phyloP scores from a whole-genome alignment of 2,797 vertebrate genomes.

The Yasuhikotakia modesta region DNA sequence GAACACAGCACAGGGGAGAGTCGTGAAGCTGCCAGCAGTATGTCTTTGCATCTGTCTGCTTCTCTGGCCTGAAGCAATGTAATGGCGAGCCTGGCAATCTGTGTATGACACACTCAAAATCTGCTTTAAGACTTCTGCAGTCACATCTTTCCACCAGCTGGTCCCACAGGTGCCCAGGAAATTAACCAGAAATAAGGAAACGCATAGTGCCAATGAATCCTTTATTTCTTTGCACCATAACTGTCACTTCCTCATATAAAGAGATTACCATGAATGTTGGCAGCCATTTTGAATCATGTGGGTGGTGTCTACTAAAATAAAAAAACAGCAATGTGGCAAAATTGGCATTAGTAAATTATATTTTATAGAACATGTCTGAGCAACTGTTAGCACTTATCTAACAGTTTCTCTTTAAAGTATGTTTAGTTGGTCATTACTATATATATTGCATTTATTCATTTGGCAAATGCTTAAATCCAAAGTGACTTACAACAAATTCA shows the following conservation, averaged over 20 bases:
- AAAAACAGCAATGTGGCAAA: constrained; percentile 39
- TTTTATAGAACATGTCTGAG: not conserved
- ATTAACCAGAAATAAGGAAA: constrained; percentile 65
- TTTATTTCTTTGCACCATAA: constrained; percentile 59
- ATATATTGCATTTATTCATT: too few relatives aligned
- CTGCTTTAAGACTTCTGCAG: constrained; percentile 65
- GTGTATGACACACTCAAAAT: constrained; percentile 42
- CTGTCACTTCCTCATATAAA: constrained; percentile 56
- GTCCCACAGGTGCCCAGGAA: constrained; percentile 68
- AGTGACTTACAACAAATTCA: too few relatives aligned
- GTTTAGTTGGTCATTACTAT: not conserved
- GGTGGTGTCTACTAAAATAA: constrained; percentile 45
- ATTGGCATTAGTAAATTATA: not conserved
- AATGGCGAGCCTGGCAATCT: constrained; percentile 53
- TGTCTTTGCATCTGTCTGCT: constrained; percentile 55
- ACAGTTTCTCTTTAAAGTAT: not conserved
- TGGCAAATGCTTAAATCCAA: too few relatives aligned
- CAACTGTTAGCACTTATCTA: not conserved
- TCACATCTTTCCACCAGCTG: constrained; percentile 69
- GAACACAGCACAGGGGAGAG: not conserved
- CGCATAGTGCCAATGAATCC: constrained; percentile 35
- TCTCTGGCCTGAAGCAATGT: constrained; percentile 70
- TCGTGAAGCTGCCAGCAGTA: constrained; percentile 14
- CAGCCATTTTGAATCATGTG: constrained; percentile 62
- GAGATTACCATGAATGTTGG: constrained; percentile 55